Evolutionary conservation across 2,888 invertebrate species (phyloP).

Genomic region (Eubasilissa splendida): DNA sequence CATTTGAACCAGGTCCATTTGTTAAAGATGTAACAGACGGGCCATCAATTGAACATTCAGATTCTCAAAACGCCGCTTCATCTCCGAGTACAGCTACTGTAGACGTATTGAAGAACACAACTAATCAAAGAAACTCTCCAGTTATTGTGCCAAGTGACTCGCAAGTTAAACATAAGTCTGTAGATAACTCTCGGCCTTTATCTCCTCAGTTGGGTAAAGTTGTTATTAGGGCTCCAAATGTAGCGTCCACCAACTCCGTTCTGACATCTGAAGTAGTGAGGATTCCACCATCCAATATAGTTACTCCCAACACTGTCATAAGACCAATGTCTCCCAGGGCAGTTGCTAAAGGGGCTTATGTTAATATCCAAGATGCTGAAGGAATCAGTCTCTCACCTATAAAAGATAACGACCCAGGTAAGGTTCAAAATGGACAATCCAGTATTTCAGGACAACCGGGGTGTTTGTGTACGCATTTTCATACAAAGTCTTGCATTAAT

Average conservation of each 20-base stretch:
- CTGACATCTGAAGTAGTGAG: constrained; percentile 73
- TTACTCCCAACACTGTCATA: constrained; percentile 68
- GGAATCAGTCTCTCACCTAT: constrained; percentile 74
- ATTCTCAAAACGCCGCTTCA: constrained; percentile 25
- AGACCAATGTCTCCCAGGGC: constrained; percentile 67
- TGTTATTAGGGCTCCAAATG: constrained; percentile 73
- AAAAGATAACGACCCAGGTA: constrained; percentile 81
- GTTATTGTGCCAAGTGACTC: constrained; percentile 65
- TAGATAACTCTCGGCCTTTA: constrained; percentile 67
- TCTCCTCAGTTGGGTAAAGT: constrained; percentile 79
- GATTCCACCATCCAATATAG: constrained; percentile 76
- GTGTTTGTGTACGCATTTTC: constrained; percentile 56
- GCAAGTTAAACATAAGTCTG: constrained; percentile 63
- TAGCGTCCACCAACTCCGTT: constrained; percentile 61
- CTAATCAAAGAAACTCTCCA: constrained; percentile 64
- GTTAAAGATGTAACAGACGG: constrained; percentile 75
- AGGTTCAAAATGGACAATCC: constrained; percentile 66
- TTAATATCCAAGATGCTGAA: constrained; percentile 80
- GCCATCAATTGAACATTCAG: constrained; percentile 62
- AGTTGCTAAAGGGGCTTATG: constrained; percentile 76
- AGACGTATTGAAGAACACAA: constrained; percentile 45
- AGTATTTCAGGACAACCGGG: constrained; percentile 48
- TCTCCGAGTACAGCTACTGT: constrained; percentile 27
- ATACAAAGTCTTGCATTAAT: constrained; percentile 48
- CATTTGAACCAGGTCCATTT: constrained; percentile 90